Conservation (phyloP, 2,888 invertebrate species). For the Ormyrus pomaceus region DNA sequence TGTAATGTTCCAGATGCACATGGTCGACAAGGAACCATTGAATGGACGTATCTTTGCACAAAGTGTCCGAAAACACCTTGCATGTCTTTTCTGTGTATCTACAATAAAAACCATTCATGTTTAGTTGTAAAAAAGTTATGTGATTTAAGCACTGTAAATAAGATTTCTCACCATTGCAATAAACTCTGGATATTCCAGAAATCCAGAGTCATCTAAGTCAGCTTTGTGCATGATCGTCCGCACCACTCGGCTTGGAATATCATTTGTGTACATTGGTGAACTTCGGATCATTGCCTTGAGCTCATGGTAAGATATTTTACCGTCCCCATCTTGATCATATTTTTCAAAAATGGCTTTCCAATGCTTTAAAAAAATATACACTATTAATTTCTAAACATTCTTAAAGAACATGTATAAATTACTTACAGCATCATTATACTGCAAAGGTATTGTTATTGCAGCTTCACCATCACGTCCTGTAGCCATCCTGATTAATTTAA, state of each 20-base stretch:
- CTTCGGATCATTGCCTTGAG: conserved; percentile 80
- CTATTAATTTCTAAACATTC: not conserved
- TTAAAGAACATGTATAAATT: not conserved
- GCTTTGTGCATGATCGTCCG: conserved; percentile 82
- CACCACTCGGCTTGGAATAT: conserved; percentile 83
- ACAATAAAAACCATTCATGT: conserved; percentile 25
- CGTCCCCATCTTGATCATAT: conserved; percentile 86
- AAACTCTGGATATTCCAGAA: conserved; percentile 84
- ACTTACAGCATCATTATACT: conserved; percentile 71
- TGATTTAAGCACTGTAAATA: not conserved
- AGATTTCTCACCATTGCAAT: conserved; percentile 80
- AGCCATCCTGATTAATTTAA: conserved; percentile 71
- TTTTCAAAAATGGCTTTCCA: conserved; percentile 74
- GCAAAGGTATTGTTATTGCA: conserved; percentile 71
- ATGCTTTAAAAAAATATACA: conserved; percentile 68
- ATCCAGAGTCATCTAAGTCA: conserved; percentile 82
- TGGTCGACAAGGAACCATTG: conserved; percentile 78
- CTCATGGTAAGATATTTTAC: conserved; percentile 82
- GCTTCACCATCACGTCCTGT: conserved; percentile 69
- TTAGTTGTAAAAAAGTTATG: not conserved
- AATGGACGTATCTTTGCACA: conserved; percentile 80
- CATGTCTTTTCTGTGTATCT: conserved; percentile 76
- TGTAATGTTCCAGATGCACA: conserved; percentile 64
- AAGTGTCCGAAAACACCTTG: conserved; percentile 82
- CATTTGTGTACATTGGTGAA: conserved; percentile 80